These are phyloP conservation scores for Lasioglossum albipes DNA, from an alignment of 1,140 invertebrate genomes.

Conservation along the genomic window DNA sequence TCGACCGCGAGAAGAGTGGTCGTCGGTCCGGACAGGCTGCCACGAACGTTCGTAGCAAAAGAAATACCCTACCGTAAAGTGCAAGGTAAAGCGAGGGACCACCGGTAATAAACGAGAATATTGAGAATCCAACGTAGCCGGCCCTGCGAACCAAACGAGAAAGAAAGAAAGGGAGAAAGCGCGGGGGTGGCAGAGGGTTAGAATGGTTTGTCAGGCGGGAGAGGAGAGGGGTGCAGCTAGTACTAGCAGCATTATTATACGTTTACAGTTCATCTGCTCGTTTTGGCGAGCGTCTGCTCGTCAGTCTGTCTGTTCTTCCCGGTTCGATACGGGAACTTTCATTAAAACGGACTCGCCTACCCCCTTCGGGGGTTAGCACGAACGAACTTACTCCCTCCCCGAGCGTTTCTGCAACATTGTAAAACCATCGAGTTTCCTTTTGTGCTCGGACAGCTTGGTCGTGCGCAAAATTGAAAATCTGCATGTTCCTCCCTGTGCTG, in stretches of 20 bases:
- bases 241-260: constrained; percentile 34
- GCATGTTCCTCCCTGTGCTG: background rate
- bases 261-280: constrained; percentile 48
- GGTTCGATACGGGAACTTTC: constrained; percentile 36
- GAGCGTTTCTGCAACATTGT: constrained; percentile 1
- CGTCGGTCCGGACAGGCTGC: background rate
- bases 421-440: background rate
- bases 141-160: too few relatives aligned
- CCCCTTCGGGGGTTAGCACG: background rate
- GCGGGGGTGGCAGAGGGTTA: background rate
- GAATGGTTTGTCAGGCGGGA: too few relatives aligned
- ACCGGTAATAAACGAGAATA: constrained; percentile 51
- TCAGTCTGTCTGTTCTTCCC: background rate
- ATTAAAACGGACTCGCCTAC: constrained; percentile 34
- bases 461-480: constrained; percentile 46
- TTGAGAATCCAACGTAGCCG: constrained; percentile 36
- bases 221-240: background rate
- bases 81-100: constrained; percentile 25
- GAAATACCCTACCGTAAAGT: constrained; percentile 19
- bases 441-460: background rate
- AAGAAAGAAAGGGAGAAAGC: background rate
- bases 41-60: background rate
- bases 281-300: constrained; percentile 22
- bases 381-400: background rate
- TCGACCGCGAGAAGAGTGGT: background rate